Percentiles rank a stretch among this genome's conserved stretches.
Evolutionary conservation across 2,888 invertebrate species (phyloP).

Genomic region (Diaphora mendica): DNA sequence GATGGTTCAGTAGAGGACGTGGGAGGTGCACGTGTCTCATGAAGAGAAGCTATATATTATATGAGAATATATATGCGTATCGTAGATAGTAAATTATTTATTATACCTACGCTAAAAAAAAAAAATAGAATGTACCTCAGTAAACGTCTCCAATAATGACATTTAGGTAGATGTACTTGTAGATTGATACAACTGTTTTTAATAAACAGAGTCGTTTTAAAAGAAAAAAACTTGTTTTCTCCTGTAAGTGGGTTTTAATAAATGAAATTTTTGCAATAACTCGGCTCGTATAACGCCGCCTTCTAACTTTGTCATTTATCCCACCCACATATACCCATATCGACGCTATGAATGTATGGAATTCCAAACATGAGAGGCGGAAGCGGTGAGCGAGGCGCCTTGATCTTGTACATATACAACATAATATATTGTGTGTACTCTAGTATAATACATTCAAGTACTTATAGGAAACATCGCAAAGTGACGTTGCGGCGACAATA

Average conservation of each 20-base stretch:
- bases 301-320: slow-evolving; percentile 55
- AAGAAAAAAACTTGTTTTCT: slow-evolving; percentile 27
- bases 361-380: slow-evolving; percentile 76
- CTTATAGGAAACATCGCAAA: slow-evolving; percentile 67
- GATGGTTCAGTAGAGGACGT: too few species aligned
- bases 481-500: slow-evolving; percentile 75
- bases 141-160: slow-evolving; percentile 13
- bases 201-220: slow-evolving; percentile 24
- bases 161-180: slow-evolving; percentile 5
- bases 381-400: slow-evolving; percentile 74
- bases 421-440: slow-evolving; percentile 37
- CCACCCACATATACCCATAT: slow-evolving; percentile 55
- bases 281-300: slow-evolving; percentile 32
- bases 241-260: slow-evolving; percentile 42
- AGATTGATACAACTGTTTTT: too few species aligned
- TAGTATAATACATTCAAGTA: slow-evolving; percentile 44
- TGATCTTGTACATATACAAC: slow-evolving; percentile 73
- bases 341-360: slow-evolving; percentile 56
- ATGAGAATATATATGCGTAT: neutral
- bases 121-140: slow-evolving; percentile 6
- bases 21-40: too few species aligned
- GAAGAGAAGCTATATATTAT: neutral
- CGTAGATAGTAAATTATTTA: slow-evolving; percentile 12
- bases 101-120: neutral
- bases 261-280: slow-evolving; percentile 52